Conservation (phyloP, 2,113 vertebrate species). For the Mobula birostris region DNA sequence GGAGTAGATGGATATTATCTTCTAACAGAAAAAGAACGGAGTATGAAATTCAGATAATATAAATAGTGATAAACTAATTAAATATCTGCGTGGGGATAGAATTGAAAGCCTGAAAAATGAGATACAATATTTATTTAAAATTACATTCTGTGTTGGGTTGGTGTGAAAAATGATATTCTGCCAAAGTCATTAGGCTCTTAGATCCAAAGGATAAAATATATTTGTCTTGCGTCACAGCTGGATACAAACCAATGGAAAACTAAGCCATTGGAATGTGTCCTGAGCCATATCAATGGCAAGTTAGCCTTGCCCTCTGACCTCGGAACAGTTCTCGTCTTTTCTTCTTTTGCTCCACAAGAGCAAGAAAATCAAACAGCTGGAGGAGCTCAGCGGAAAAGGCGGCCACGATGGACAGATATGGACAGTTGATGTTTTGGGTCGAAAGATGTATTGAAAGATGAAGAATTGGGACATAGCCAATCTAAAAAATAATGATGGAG, state of each 20-base stretch:
- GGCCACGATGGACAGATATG: too few relatives aligned
- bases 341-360: not conserved
- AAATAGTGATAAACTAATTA: not conserved
- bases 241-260: not conserved
- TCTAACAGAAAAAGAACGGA: not conserved
- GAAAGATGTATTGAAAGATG: too few relatives aligned
- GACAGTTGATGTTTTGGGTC: too few relatives aligned
- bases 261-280: not conserved
- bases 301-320: not conserved
- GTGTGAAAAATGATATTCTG: not conserved
- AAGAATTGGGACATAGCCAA: too few relatives aligned
- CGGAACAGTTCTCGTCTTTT: not conserved
- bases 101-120: not conserved
- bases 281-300: too few relatives aligned
- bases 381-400: too few relatives aligned
- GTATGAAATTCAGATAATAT: not conserved
- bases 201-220: not conserved
- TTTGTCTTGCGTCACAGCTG: not conserved
- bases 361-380: not conserved
- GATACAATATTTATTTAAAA: not conserved
- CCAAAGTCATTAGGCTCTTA: not conserved
- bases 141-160: not conserved
- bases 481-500: too few relatives aligned
- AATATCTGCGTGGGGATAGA: not conserved
- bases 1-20: not conserved